Base-by-base conservation (phyloP, 2,888 invertebrate species). In the Cheilosia impressa region DNA sequence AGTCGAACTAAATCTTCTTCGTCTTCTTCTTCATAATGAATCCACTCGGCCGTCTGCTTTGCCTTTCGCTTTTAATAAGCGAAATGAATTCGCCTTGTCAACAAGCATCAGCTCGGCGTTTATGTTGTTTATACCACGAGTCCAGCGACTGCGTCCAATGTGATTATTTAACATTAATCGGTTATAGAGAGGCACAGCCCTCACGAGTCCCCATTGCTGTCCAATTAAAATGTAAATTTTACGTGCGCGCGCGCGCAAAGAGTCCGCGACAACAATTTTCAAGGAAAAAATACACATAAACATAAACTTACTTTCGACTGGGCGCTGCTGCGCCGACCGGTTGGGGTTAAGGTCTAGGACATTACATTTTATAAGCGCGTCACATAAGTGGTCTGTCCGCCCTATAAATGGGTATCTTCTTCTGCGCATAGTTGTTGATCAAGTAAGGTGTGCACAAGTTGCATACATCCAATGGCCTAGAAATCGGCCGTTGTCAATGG, bases 161-260 rank as follows among this genome's bases (percentile, higher is more conserved):
- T 34, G 62, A 69, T 76, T 71, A 76, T 63, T 65, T 53, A 52
- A 65, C 71, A 43, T 77, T 66, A 83, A 73, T 78, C 55, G 72
- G 31, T 50, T 81, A 47, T 19, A 53, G 19, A 62, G n/a, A 31
- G 41, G 38, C 38, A 60, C 38, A 60, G 53, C 22, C 53, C 34
- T 60, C 27, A 22, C n/a, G 17, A 52, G 13, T 13, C 52, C 52
- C 31, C 31, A 19, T 60, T 19, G 55, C 43, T 68, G 72, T 83
- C 78, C 55, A 78, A 83, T 63, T 78, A 72, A 83, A 78, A 77
- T 83, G 83, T 73, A 73, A 72, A 73, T 78, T 83, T 83, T 57
- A 83, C 68, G 50, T 71, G 15, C 57, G 24, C 62, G 53, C 52
- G 78, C 68, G 10, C 57, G 24, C 62, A 60, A 66, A 58, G 60